A percentile compares a stretch with the other conserved stretches of the same genome.
Conservation (phyloP, 1,140 invertebrate species). For the Drosophila sp. region DNA sequence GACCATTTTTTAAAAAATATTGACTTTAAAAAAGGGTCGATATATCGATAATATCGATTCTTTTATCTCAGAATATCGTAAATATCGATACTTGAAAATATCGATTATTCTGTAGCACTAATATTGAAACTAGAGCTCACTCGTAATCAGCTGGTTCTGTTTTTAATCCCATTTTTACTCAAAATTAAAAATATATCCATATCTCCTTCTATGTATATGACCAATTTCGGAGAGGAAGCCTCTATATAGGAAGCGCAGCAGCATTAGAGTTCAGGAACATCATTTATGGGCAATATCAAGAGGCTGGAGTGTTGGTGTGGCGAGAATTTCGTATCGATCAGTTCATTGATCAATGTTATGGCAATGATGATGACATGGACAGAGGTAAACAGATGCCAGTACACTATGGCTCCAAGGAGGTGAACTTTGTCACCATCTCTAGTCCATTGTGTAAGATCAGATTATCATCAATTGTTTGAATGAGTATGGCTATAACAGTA, state of each 20-base stretch:
- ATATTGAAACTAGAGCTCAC: too few relatives aligned
- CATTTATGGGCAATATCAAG: slow-evolving; percentile 97
- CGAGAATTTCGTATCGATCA: slow-evolving; percentile 93
- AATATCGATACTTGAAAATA: too few relatives aligned
- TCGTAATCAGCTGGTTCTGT: too few relatives aligned
- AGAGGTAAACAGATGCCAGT: slow-evolving; percentile 98
- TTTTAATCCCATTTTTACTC: too few relatives aligned
- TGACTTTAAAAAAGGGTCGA: too few relatives aligned
- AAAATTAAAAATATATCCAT: slow-evolving; percentile 79
- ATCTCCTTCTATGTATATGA: slow-evolving; percentile 99
- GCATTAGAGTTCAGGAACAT: slow-evolving; percentile 93
- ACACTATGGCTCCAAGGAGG: slow-evolving; percentile 92
- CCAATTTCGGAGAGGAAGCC: slow-evolving; percentile 98
- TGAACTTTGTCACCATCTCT: slow-evolving; percentile 97
- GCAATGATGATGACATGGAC: slow-evolving; percentile 94
- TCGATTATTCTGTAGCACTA: too few relatives aligned
- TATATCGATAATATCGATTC: too few relatives aligned
- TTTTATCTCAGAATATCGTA: too few relatives aligned
- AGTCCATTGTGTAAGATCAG: slow-evolving; percentile 89
- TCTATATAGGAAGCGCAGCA: slow-evolving; percentile 95
- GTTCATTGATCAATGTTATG: slow-evolving; percentile 98
- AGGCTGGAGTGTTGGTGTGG: slow-evolving; percentile 96
- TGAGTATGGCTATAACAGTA: slow-evolving; percentile 11
- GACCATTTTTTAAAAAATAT: too few relatives aligned
- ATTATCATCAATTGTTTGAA: neutral